A percentile compares a stretch with the other conserved stretches of the same genome.
phyloP scores from a whole-genome alignment of 1,140 invertebrate species.

The Ips typographus region DNA sequence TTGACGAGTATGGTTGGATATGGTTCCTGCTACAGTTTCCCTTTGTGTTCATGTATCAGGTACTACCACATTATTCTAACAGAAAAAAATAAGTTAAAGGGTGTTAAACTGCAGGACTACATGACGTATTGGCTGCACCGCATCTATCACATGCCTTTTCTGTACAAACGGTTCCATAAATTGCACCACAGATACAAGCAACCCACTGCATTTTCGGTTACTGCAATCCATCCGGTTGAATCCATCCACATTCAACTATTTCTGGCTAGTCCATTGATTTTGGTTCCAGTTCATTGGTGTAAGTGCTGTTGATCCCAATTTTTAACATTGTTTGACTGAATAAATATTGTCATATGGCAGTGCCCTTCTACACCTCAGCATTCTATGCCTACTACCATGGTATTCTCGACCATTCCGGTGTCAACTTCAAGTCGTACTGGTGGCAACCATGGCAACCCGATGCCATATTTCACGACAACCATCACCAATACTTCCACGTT shows the following conservation, averaged over 20 bases:
- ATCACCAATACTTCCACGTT: conserved; percentile 76
- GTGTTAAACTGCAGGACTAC: conserved; percentile 55
- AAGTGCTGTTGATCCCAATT: conserved; percentile 46
- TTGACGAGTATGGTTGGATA: conserved; percentile 63
- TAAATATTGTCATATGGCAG: conserved; percentile 46
- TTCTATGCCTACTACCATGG: conserved; percentile 74
- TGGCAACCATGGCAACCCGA: conserved; percentile 78
- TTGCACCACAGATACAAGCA: conserved; percentile 75
- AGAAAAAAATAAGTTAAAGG: no score
- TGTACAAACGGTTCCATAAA: conserved; percentile 75
- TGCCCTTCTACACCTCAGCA: conserved; percentile 58
- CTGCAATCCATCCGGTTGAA: conserved; percentile 72
- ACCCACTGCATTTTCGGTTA: conserved; percentile 73
- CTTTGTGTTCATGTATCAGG: conserved; percentile 64
- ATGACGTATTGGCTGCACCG: conserved; percentile 68
- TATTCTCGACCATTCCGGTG: conserved; percentile 74
- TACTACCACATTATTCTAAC: conserved; percentile 39
- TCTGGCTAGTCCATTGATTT: conserved; percentile 58
- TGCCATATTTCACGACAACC: conserved; percentile 74
- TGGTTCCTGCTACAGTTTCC: conserved; percentile 69
- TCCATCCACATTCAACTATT: conserved; percentile 63
- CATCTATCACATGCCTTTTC: conserved; percentile 65
- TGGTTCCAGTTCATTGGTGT: conserved; percentile 65
- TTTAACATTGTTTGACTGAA: background rate
- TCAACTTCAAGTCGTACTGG: conserved; percentile 72